Evolutionary conservation across 2,888 invertebrate genomes (phyloP).

Genomic region (Zonitis immaculata): DNA sequence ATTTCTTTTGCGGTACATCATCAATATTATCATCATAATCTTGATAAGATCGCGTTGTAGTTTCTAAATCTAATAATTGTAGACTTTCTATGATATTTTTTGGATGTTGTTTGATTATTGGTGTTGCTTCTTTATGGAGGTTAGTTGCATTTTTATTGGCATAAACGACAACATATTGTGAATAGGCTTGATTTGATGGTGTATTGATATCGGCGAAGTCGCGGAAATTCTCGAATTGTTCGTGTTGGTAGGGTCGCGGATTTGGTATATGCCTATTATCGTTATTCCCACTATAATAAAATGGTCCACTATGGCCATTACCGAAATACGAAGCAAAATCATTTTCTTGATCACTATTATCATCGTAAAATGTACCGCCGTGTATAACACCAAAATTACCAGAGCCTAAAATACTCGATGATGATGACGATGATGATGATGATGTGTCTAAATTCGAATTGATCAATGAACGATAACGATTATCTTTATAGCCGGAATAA

Average conservation of each 20-base stretch:
- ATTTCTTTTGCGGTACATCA: conserved; percentile 42
- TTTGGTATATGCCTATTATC: conserved; percentile 53
- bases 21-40: neutral
- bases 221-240: conserved; percentile 84
- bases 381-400: conserved; percentile 83
- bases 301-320: conserved; percentile 68
- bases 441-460: too few relatives aligned
- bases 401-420: conserved; percentile 67
- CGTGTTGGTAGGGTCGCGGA: conserved; percentile 71
- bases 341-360: conserved; percentile 62
- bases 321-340: conserved; percentile 59
- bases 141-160: conserved; percentile 72
- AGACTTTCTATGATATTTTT: conserved; percentile 81
- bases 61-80: conserved; percentile 63
- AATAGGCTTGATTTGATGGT: conserved; percentile 74
- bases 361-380: conserved; percentile 80
- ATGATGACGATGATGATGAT: too few relatives aligned
- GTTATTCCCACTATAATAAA: conserved; percentile 45
- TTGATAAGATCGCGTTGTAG: conserved; percentile 15
- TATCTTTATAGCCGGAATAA: conserved; percentile 44
- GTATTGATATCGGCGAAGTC: conserved; percentile 88
- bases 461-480: conserved; percentile 20
- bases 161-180: conserved; percentile 78
- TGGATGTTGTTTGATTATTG: conserved; percentile 35
- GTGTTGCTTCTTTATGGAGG: conserved; percentile 51